Evolutionary conservation across 1,140 invertebrate genomes (phyloP).

Genomic region (Thaumatotibia leucotreta): DNA sequence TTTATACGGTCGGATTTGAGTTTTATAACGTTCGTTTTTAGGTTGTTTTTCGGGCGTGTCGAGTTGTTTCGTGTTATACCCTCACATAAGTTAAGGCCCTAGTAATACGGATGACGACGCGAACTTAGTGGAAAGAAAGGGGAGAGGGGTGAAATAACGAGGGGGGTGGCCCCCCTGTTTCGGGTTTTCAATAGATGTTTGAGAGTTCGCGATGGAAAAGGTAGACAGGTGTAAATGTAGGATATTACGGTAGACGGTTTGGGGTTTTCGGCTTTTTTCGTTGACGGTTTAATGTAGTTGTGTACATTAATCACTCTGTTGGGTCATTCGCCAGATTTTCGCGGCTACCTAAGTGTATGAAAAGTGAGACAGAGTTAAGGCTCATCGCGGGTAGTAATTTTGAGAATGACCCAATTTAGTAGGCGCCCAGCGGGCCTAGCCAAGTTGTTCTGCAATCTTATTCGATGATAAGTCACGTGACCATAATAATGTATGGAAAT

Average conservation of each 20-base stretch:
- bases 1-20: slow-evolving; percentile 24
- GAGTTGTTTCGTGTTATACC: slow-evolving; percentile 23
- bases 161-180: slow-evolving; percentile 61
- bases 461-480: too few species aligned
- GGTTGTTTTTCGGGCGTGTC: neutral
- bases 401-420: too few species aligned
- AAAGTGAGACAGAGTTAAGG: too few species aligned
- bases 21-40: slow-evolving; percentile 16
- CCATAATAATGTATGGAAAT: too few species aligned
- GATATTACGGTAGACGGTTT: slow-evolving; percentile 6
- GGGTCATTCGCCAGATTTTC: too few species aligned
- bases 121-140: slow-evolving; percentile 73
- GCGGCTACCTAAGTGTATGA: too few species aligned
- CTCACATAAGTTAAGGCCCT: slow-evolving; percentile 72
- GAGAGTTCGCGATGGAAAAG: slow-evolving; percentile 63
- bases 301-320: too few species aligned
- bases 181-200: slow-evolving; percentile 75
- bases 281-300: neutral
- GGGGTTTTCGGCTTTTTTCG: neutral
- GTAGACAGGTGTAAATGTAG: slow-evolving; percentile 58
- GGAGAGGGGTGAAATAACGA: slow-evolving; percentile 63
- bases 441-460: too few species aligned
- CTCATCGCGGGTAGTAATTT: too few species aligned
- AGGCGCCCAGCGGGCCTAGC: too few species aligned
- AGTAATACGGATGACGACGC: slow-evolving; percentile 74